A percentile compares a stretch with the other conserved stretches of the same genome.
Evolutionary conservation across 2,113 vertebrate genomes (phyloP).

Genomic region (Dromiciops gliroides): DNA sequence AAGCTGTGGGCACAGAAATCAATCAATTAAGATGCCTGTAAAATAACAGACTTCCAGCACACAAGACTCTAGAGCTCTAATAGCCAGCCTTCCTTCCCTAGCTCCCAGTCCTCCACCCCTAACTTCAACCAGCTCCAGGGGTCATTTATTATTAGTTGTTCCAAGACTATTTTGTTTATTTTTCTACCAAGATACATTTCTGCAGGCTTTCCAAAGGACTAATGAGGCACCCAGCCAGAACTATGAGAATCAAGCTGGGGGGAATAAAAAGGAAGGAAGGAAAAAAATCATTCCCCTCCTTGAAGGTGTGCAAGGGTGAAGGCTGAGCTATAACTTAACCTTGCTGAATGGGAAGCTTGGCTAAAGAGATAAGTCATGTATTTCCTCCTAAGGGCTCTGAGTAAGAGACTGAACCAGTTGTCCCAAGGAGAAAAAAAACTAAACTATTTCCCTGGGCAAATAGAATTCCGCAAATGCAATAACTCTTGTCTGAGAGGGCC

Average conservation of each 20-base stretch:
- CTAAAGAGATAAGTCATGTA: not conserved
- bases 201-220: not conserved
- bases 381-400: not conserved
- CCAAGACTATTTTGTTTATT: not conserved
- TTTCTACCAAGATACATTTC: not conserved
- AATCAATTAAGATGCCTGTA: not conserved
- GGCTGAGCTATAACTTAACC: not conserved
- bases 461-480: not conserved
- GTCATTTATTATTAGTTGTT: not conserved
- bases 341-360: not conserved
- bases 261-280: not conserved
- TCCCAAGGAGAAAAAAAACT: not conserved
- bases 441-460: not conserved
- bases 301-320: not conserved
- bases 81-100: not conserved
- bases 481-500: slow-evolving; percentile 14
- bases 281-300: slow-evolving; percentile 1
- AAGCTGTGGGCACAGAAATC: slow-evolving; percentile 9
- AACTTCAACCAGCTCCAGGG: not conserved
- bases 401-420: not conserved
- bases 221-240: not conserved
- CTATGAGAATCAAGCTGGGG: not conserved
- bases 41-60: not conserved
- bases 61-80: not conserved
- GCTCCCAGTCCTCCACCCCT: not conserved